These are phyloP conservation scores for Zele albiditarsus DNA, from an alignment of 2,888 invertebrate genomes.

Conservation along the genomic window DNA sequence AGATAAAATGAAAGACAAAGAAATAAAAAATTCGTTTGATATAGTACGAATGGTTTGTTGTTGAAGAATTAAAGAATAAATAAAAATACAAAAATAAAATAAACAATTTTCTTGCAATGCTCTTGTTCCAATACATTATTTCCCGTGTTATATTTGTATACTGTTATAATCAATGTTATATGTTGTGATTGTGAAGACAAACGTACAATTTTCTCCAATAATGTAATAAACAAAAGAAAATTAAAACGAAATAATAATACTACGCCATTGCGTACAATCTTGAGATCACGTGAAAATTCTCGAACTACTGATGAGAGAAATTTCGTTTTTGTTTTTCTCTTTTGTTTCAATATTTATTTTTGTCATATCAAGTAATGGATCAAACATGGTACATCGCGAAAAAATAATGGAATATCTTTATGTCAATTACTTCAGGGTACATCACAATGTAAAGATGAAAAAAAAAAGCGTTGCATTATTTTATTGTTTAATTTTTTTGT, in stretches of 20 bases:
- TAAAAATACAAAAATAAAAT: neutral
- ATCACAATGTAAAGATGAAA: constrained; percentile 66
- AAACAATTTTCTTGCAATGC: constrained; percentile 49
- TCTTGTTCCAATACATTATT: constrained; percentile 50
- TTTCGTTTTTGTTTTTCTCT: neutral
- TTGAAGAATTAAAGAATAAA: constrained; percentile 40
- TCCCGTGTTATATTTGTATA: constrained; percentile 55
- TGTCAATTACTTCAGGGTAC: constrained; percentile 91
- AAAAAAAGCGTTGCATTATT: neutral
- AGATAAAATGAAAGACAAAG: constrained; percentile 29
- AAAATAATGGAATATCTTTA: constrained; percentile 80
- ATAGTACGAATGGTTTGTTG: constrained; percentile 47
- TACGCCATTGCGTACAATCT: neutral
- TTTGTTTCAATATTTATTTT: neutral
- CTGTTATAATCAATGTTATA: constrained; percentile 56
- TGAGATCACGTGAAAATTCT: constrained; percentile 5
- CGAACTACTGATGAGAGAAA: neutral
- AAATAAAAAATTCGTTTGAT: constrained; percentile 36
- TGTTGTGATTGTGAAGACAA: constrained; percentile 40
- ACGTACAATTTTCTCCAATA: constrained; percentile 13
- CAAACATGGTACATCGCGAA: constrained; percentile 49
- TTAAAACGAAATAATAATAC: constrained; percentile 1
- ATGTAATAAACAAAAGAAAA: constrained; percentile 12
- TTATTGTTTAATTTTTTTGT: neutral
- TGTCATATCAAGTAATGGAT: neutral